Base-by-base conservation (phyloP, 2,113 vertebrate genomes). In the Forbesichthys agassizii region DNA sequence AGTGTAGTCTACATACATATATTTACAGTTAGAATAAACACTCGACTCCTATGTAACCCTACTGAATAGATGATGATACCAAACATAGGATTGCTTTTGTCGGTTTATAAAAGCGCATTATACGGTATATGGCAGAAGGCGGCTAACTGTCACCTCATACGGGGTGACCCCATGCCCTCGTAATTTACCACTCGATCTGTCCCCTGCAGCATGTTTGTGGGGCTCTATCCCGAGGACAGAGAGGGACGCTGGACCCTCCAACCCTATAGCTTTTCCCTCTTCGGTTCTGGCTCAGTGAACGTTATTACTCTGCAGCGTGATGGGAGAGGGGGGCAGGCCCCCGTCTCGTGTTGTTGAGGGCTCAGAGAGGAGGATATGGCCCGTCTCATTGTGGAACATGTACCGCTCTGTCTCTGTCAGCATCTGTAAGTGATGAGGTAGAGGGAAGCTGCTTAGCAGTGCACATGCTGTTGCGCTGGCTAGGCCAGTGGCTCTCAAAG, bases 311-410 rank as follows among this genome's bases (percentile, higher is more conserved):
- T 49, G 59, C 59, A 73, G 70, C 61, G 77, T 52, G 11, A 13
- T 27, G 27, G 27, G 27, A 71, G 77, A 71, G 75, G 74, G 83
- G 76, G 68, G 68, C 55, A 54, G 68, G 72, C 78, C 77, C 78
- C 36, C 70, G 83, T 81, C 69, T 84, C 62, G 74, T 72, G 82
- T 76, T 71, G 79, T 82, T 77, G 83, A 78, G 75, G 67, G 75
- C 65, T 69, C 58, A 49, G 27, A 52, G 60, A 74, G 68, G 68
- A 66, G 73, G 73, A 81, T 72, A 63, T 53, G 67, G 69, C 64
- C 74, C 59, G 68, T 76, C 77, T 81, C 81, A 75, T 70, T 78
- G 72, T 77, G 69, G 53, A 56, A 18, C 46, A 47, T 79, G 73
- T 74, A 59, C 60, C 20, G 47, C 81, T 74, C 61, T 71, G 63